Evolutionary conservation across 2,113 vertebrate genomes (phyloP), one percentile per base, ranked within the genome.

Genomic region (Aegotheles bennettii): DNA sequence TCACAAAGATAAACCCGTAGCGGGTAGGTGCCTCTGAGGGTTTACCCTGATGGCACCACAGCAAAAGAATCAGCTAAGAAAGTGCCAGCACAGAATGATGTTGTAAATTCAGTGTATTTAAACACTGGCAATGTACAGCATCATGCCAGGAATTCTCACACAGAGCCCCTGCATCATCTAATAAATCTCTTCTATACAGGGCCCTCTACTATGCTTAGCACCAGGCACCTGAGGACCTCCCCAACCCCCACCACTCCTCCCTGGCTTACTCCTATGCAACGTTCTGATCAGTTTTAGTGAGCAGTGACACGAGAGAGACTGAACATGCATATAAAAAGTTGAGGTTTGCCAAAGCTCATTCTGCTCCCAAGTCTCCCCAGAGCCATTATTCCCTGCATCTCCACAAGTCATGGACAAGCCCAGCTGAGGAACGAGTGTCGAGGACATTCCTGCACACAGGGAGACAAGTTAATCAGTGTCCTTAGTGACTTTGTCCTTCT

Each of bases 391-490:
- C 7, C 21, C 67, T 59, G 42, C 36, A 51, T 17, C 77, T 77
- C 64, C 59, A 59, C 33, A 29, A 24, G 45, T n/a, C 7, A 28
- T 0, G 4, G 13, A 29, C 69, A 79, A 61, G 50, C 54, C 47
- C 0, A 1, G 48, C 36, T 16, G 12, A 60, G 61, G 11, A 81
- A 63, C 0, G 2, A 51, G 64, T 10, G 61, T 4, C 56, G 47
- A 77, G 38, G 35, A 65, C 6, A 18, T 28, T 51, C 68, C 40
- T 1, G 60, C 38, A 50, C 35, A 89, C 33, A 26, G 36, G 73
- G 43, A 31, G 13, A 56, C 48, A 26, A 40, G 28, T 33, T 7
- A 10, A 60, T 36, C 24, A 31, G n/a, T 9, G 36, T 29, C 35
- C 87, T 80, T 38, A 60, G 17, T 35, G 26, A 56, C 23, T 80